Base-by-base conservation (phyloP, 2,888 invertebrate species). In the Sepiola atlantica region DNA sequence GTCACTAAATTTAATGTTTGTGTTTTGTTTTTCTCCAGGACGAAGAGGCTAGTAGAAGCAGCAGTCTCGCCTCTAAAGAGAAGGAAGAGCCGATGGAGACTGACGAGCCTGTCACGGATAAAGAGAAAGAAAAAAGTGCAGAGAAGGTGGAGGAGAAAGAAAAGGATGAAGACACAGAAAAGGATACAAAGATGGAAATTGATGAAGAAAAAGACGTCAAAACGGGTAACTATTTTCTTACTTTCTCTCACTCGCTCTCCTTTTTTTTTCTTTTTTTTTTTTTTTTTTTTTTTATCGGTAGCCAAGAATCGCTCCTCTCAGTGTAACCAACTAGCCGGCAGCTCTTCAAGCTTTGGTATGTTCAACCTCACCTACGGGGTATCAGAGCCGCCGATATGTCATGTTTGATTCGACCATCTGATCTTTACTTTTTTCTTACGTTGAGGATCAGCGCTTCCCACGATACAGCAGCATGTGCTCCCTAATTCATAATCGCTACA, bases 51-150 rank as follows among this genome's bases (percentile, higher is more conserved):
- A 57, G 20, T 18, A 77, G n/a, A 20, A n/a, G 77, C n/a, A 77
- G 77, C 77, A 77, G 28, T n/a, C 77, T n/a, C n/a, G 77, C 10
- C 77, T n/a, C 77, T n/a, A 77, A 77, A 16, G 77, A 57, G 35
- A 93, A 93, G 28, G 93, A 57, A 45, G 55, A 93, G 35, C 55
- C 57, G 3, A 55, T 93, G 93, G 93, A 55, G 61, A 55, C 93
- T 28, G 93, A 45, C 35, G 92, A 55, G n/a, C 55, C 35, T 55
- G 92, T 92, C 92, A 94, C 91, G 45, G 95, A 95, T 90, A 95
- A 94, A 45, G 97, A 0, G 97, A 97, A 95, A 94, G 97, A 97
- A 1, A 97, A 20, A 94, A 90, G 92, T 97, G 94, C 94, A 98
- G 97, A 55, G n/a, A 45, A n/a, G 21, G 35, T 20, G 24, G 55